A percentile compares a stretch with the other conserved stretches of the same genome.
These are phyloP conservation scores for Vombatus ursinus DNA, from an alignment of 2,113 vertebrate genomes.

Conservation along the genomic window DNA sequence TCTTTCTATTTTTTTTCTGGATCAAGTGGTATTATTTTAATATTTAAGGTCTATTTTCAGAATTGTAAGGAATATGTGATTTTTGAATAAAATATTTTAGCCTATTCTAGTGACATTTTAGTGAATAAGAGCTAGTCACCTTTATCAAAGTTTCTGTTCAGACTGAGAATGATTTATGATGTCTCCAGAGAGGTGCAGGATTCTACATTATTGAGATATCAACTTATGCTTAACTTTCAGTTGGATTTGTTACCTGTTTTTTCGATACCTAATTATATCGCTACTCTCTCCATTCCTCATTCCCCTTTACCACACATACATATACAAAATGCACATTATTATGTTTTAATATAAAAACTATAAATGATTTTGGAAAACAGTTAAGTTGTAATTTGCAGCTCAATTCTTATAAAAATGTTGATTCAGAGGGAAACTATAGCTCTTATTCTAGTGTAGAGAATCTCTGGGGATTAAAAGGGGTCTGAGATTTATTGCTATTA, in stretches of 20 bases:
- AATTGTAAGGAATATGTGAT: not conserved
- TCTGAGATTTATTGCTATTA: not conserved
- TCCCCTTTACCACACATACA: not conserved
- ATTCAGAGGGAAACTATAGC: not conserved
- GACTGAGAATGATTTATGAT: constrained; percentile 49
- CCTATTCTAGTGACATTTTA: not conserved
- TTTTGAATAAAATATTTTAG: constrained; percentile 22
- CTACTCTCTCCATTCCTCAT: not conserved
- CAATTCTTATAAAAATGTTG: not conserved
- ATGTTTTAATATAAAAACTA: constrained; percentile 1
- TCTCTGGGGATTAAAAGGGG: not conserved
- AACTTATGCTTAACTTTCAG: constrained; percentile 31
- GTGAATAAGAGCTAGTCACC: not conserved
- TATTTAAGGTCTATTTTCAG: not conserved
- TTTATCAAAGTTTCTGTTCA: constrained; percentile 52
- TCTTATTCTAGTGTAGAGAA: not conserved
- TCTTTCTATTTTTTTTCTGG: not conserved
- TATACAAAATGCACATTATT: not conserved
- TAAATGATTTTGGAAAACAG: constrained; percentile 20
- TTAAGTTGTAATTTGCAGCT: not conserved
- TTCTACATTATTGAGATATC: constrained; percentile 35
- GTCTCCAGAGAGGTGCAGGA: constrained; percentile 7
- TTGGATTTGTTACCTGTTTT: constrained; percentile 23
- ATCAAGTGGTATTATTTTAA: not conserved
- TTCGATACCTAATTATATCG: constrained; percentile 11